phyloP scores from a whole-genome alignment of 2,888 invertebrate genomes.

The Drosophila affinis region DNA sequence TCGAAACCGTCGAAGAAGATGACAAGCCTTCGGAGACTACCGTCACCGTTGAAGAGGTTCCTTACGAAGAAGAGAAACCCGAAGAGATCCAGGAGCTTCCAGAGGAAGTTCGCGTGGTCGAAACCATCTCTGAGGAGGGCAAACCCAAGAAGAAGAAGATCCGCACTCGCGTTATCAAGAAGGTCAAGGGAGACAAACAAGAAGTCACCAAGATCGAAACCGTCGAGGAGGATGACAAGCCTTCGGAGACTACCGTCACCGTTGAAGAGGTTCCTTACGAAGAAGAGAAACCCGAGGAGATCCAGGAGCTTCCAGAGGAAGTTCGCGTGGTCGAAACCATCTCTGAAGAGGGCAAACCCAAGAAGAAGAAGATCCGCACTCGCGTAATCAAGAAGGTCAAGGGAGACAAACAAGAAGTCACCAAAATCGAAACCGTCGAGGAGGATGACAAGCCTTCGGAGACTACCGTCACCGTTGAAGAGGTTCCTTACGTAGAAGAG shows the following conservation, averaged over 20 bases:
- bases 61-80: slow-evolving; percentile 2
- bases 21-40: slow-evolving; percentile 23
- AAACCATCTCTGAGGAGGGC: slow-evolving; percentile 12
- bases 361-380: slow-evolving; percentile 31
- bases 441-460: slow-evolving; percentile 52
- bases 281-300: slow-evolving; percentile 1
- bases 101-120: slow-evolving; percentile 13
- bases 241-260: slow-evolving; percentile 5
- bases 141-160: slow-evolving; percentile 26
- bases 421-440: slow-evolving; percentile 49
- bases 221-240: slow-evolving; percentile 24
- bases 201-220: slow-evolving; percentile 34
- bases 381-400: slow-evolving; percentile 35
- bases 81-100: slow-evolving; percentile 24
- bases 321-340: slow-evolving; percentile 31
- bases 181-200: slow-evolving; percentile 31
- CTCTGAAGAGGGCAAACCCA: slow-evolving; percentile 22
- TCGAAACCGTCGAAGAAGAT: slow-evolving; percentile 26
- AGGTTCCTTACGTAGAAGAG: slow-evolving; percentile 26
- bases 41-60: slow-evolving; percentile 14
- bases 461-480: slow-evolving; percentile 44
- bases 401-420: slow-evolving; percentile 48
- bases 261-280: slow-evolving; percentile 17
- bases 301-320: slow-evolving; percentile 30
- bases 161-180: slow-evolving; percentile 21